phyloP scores from a whole-genome alignment of 2,888 invertebrate species.

The Phaonia tiefii region DNA sequence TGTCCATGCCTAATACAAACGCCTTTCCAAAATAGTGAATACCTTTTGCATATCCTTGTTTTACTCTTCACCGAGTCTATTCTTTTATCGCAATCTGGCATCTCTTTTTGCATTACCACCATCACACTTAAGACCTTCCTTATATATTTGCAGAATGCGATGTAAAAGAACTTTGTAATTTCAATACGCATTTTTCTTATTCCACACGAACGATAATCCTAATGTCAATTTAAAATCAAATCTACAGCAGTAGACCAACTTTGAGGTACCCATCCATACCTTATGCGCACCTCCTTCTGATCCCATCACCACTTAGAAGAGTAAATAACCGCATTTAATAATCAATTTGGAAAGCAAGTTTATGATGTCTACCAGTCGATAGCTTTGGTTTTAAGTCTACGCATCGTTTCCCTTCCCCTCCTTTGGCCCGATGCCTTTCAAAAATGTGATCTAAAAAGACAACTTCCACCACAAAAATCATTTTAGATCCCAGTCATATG shows the following conservation, averaged over 20 bases:
- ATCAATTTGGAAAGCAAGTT: slow-evolving; percentile 58
- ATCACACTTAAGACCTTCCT: not conserved
- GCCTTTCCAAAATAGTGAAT: too few relatives aligned
- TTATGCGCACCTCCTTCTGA: not conserved
- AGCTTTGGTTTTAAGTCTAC: not conserved
- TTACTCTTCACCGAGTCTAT: too few relatives aligned
- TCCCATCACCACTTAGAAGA: slow-evolving; percentile 14
- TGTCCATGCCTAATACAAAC: too few relatives aligned
- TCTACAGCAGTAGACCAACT: not conserved
- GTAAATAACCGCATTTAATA: slow-evolving; percentile 54
- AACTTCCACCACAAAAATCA: too few relatives aligned
- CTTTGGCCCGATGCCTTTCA: too few relatives aligned
- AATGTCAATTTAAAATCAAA: slow-evolving; percentile 32
- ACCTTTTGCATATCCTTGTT: too few relatives aligned
- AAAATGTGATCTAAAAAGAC: too few relatives aligned
- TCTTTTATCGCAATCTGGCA: slow-evolving; percentile 8
- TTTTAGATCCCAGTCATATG: too few relatives aligned
- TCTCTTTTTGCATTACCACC: not conserved
- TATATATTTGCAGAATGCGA: not conserved
- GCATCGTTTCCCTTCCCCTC: not conserved
- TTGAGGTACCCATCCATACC: not conserved
- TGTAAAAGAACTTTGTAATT: slow-evolving; percentile 43
- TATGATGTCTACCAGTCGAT: slow-evolving; percentile 50
- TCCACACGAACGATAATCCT: slow-evolving; percentile 22
- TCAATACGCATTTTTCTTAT: slow-evolving; percentile 31